Evolutionary conservation across 2,888 invertebrate genomes (phyloP), one percentile per base, ranked within the genome.

Genomic region (Pegoplata infirma): DNA sequence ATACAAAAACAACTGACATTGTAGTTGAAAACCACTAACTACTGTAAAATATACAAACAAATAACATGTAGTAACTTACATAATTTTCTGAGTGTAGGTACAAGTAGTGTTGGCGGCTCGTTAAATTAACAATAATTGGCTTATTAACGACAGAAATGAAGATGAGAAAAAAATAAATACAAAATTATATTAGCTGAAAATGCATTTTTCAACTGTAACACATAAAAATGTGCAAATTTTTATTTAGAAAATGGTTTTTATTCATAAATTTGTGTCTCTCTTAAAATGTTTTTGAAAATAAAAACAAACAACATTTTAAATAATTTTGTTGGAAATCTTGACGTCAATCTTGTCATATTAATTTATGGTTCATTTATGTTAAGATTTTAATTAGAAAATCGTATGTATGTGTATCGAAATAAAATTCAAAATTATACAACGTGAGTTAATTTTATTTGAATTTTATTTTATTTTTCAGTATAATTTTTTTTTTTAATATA

Each of bases 301-400:
- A n/a, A n/a, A n/a, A n/a, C n/a, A 58, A 6, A 40, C 21, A n/a
- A 25, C 25, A 56, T 72, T 64, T 67, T 58, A 64, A 28, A 49
- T 63, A 49, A 59, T 63, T 25, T 49, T 25, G 40, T 44, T 28
- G 16, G 36, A 36, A 14, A 44, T 28, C 51, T 17, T 74, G 74
- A 73, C 74, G 74, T 74, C 74, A 74, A 69, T 67, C 61, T 51
- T 63, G 36, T 56, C 36, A 63, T 47, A 40, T 44, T 32, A 69
- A 73, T 73, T 73, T 73, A 67, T 73, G 56, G 32, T 28, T 51
- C 44, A 73, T 64, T 74, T 53, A 55, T 74, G 49, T 63, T 64
- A 53, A 53, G 14, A 51, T 51, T 51, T 68, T 19, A 73, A 72
- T 64, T 68, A 58, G 17, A 67, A 23, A 58, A 51, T 56, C n/a